Percentiles rank a stretch among this genome's conserved stretches.
Conservation (phyloP, 2,888 invertebrate genomes). For the Spisula solida region DNA sequence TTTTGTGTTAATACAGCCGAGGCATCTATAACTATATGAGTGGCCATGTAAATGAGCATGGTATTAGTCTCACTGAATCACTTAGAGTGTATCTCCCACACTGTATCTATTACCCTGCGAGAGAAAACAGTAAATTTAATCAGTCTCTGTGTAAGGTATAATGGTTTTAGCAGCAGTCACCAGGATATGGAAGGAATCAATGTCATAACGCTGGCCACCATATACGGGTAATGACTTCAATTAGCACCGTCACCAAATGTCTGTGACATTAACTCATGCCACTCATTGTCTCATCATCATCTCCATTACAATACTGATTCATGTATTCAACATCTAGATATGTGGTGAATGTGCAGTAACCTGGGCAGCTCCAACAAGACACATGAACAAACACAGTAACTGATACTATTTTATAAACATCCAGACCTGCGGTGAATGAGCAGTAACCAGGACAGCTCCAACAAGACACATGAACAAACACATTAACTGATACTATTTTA, state of each 20-base stretch:
- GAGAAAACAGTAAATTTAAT: conserved; percentile 25
- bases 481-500: too few relatives aligned
- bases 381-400: too few relatives aligned
- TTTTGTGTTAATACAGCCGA: neutral
- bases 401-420: too few relatives aligned
- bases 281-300: neutral
- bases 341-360: too few relatives aligned
- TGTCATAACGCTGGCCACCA: conserved; percentile 8
- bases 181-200: conserved; percentile 13
- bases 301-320: neutral
- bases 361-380: too few relatives aligned
- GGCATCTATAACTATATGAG: conserved; percentile 14
- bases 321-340: neutral
- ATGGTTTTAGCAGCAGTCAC: conserved; percentile 4
- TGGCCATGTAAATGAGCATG: neutral
- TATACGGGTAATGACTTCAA: conserved; percentile 13
- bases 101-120: neutral
- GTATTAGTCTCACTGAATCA: neutral
- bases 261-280: neutral
- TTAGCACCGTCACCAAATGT: conserved; percentile 7
- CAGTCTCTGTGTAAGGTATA: conserved; percentile 6
- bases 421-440: too few relatives aligned
- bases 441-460: too few relatives aligned
- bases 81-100: neutral
- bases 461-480: too few relatives aligned